Evolutionary conservation across 2,888 invertebrate species (phyloP), one percentile per base, ranked within the genome.

Genomic region (Scaptomyza caliginosa): DNA sequence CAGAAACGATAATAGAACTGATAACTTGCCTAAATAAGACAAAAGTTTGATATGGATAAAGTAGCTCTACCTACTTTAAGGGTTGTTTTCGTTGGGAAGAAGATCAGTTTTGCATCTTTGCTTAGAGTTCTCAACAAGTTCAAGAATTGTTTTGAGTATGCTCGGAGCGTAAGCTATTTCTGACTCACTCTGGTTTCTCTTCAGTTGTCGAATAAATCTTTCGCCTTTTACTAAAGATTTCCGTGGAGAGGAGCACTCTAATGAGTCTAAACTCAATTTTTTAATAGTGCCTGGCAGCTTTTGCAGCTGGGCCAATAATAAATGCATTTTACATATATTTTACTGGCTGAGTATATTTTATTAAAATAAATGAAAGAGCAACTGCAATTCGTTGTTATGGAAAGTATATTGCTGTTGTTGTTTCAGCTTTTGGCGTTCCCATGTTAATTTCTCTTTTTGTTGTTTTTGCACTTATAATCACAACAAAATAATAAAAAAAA

Each of bases 211-310:
- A 89, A 93, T 92, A 94, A 94, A 94, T 94, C 94, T 94, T 94
- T 94, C 94, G 94, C 94, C 94, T 94, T 94, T 94, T 94, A 94
- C 94, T 94, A 94, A 94, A 94, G 94, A 94, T 94, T 94, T 94
- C 94, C 94, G 94, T 43, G 94, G 93, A 93, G n/a, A 93, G 93
- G 93, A 92, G 92, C 94, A 94, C 92, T 92, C 92, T 93, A 93
- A 46, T 46, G 30, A 46, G 30, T 46, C 45, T 45, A 45, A 19
- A 45, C 8, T 28, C 1, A 45, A 45, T 21, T 46, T 46, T 46
- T 46, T 1, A 4, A 5, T 6, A 1, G 17, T 0, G 52, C 43
- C 62, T 38, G 48, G 60, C 48, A 16, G 49, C 38, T n/a, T 5
- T 3, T 2, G 32, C 30, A 6, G 34, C 26, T n/a, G 51, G 70